phyloP scores from a whole-genome alignment of 2,888 invertebrate genomes.

The Brachyopa scutellaris region DNA sequence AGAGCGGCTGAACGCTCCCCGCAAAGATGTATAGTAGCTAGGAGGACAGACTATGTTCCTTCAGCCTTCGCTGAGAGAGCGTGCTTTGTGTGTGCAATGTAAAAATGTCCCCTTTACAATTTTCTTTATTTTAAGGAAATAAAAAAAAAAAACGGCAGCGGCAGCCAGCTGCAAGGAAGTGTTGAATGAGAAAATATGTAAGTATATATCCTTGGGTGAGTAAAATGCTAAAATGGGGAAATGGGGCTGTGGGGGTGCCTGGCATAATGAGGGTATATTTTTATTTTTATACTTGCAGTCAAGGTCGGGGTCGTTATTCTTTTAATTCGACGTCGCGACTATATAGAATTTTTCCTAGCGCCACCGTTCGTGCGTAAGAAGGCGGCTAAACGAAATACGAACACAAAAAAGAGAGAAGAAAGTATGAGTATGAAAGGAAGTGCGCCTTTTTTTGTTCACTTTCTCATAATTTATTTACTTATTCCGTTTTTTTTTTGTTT shows the following conservation, averaged over 20 bases:
- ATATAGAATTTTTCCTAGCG: constrained; percentile 73
- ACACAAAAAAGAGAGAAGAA: constrained; percentile 9
- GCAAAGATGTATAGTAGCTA: constrained; percentile 35
- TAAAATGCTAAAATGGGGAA: constrained; percentile 33
- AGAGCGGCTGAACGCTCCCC: constrained; percentile 37
- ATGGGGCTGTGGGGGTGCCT: constrained; percentile 6
- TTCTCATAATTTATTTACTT: constrained; percentile 55
- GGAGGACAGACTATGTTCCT: constrained; percentile 20
- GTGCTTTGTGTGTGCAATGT: constrained; percentile 64
- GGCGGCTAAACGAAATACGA: constrained; percentile 65
- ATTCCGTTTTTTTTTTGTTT: not conserved
- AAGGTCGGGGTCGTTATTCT: constrained; percentile 78
- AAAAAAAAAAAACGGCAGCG: too few relatives aligned
- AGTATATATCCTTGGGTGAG: constrained; percentile 61
- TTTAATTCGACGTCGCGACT: constrained; percentile 77
- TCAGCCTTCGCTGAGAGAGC: constrained; percentile 27
- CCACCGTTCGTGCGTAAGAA: constrained; percentile 69
- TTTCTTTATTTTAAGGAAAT: constrained; percentile 72
- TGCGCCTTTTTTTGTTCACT: constrained; percentile 20
- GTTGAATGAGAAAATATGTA: constrained; percentile 66
- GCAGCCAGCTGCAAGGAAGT: constrained; percentile 71
- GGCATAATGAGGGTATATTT: constrained; percentile 70
- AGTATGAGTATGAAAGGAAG: constrained; percentile 52
- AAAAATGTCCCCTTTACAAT: constrained; percentile 67
- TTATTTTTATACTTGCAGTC: constrained; percentile 72